These are phyloP conservation scores for Sympetrum striolatum DNA, from an alignment of 2,888 invertebrate species.

Conservation along the genomic window DNA sequence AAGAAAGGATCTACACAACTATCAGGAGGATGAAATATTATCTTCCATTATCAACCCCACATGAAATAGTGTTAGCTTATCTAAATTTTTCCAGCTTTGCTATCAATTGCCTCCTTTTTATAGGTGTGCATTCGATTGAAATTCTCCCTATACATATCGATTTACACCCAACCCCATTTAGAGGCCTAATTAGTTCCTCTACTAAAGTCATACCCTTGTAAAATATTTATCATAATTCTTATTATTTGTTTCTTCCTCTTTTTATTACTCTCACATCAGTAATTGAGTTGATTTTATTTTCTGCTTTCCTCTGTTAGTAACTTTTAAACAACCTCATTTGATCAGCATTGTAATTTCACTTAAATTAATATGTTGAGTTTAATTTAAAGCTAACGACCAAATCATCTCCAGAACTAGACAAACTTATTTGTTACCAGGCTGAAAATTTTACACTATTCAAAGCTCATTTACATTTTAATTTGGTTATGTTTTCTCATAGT, in stretches of 20 bases:
- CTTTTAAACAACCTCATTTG: no score
- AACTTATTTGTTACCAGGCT: no score
- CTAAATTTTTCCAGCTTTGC: not conserved
- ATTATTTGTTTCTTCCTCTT: not conserved
- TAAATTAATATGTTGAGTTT: no score
- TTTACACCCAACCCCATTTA: not conserved
- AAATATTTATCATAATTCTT: not conserved
- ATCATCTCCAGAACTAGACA: no score
- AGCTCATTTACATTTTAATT: no score
- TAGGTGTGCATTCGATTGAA: not conserved
- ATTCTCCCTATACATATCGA: not conserved
- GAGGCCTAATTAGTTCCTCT: not conserved
- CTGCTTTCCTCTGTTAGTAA: no score
- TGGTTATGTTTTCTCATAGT: not conserved
- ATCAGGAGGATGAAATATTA: not conserved
- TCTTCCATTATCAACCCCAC: not conserved
- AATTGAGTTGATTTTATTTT: no score
- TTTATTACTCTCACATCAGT: not conserved
- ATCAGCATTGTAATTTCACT: no score
- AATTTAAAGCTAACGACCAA: no score
- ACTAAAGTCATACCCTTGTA: not conserved
- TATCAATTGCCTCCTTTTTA: not conserved
- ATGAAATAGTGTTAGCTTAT: not conserved
- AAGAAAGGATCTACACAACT: no score
- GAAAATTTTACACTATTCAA: no score